Conservation (phyloP, 1,140 invertebrate species). For the Drosophila paulistorum region DNA sequence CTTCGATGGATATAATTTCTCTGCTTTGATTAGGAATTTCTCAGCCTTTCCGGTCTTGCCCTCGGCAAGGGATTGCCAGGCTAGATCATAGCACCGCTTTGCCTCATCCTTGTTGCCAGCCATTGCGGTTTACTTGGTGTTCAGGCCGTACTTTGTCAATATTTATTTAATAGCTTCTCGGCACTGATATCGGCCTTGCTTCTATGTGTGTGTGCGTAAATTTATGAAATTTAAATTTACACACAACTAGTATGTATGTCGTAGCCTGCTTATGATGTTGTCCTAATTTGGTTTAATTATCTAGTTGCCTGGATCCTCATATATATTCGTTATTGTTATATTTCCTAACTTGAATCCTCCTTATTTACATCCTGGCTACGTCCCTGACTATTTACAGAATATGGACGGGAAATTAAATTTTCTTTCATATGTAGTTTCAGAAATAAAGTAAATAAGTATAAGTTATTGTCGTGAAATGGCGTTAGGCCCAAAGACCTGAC, state of each 20-base stretch:
- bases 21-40: slow-evolving; percentile 94
- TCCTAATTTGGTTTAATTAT: background rate
- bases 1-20: slow-evolving; percentile 91
- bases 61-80: slow-evolving; percentile 88
- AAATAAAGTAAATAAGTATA: too few relatives aligned
- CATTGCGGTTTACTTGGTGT: slow-evolving; percentile 83
- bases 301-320: background rate
- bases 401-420: too few relatives aligned
- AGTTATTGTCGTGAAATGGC: too few relatives aligned
- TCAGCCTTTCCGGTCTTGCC: slow-evolving; percentile 93
- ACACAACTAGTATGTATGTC: too few relatives aligned
- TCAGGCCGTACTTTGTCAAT: slow-evolving; percentile 26
- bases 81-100: slow-evolving; percentile 93
- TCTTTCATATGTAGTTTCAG: too few relatives aligned
- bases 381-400: too few relatives aligned
- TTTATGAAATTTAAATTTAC: slow-evolving; percentile 30
- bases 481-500: too few relatives aligned
- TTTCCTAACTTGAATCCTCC: too few relatives aligned
- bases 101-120: slow-evolving; percentile 98
- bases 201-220: slow-evolving; percentile 43
- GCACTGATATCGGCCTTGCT: too few relatives aligned
- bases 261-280: slow-evolving; percentile 36
- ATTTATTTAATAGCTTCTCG: too few relatives aligned
- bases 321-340: background rate
- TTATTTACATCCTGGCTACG: too few relatives aligned